Evolutionary conservation across 2,797 vertebrate species (phyloP).

Genomic region (Xenopus petersii): DNA sequence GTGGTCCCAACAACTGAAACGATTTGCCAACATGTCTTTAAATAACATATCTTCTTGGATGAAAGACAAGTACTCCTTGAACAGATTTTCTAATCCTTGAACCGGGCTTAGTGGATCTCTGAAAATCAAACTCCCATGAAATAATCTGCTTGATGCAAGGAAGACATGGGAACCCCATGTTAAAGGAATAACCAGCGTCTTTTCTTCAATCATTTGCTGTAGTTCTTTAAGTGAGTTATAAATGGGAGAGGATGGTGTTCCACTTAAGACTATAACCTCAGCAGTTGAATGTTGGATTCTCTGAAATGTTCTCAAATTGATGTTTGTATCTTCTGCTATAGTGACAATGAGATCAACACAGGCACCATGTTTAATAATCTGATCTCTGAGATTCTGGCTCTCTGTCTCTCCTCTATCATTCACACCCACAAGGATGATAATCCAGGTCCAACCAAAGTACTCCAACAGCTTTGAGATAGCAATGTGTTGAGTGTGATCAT

Average conservation of each 20-base stretch:
- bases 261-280: background rate
- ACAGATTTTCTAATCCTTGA: background rate
- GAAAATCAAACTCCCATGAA: constrained; percentile 3
- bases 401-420: constrained; percentile 23
- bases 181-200: background rate
- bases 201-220: background rate
- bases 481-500: background rate
- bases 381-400: background rate
- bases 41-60: background rate
- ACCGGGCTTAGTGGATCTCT: background rate
- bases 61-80: background rate
- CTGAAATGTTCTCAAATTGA: background rate
- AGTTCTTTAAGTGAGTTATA: background rate
- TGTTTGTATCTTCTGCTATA: background rate
- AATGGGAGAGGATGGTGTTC: background rate
- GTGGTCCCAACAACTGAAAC: background rate
- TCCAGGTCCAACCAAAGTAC: constrained; percentile 15
- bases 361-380: constrained; percentile 10
- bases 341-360: constrained; percentile 12
- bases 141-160: background rate
- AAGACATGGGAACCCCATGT: background rate
- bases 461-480: constrained; percentile 6
- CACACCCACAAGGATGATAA: constrained; percentile 1
- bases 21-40: background rate
- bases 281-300: background rate